Evolutionary conservation across 2,888 invertebrate genomes (phyloP).

Genomic region (Tortricodes alternella): DNA sequence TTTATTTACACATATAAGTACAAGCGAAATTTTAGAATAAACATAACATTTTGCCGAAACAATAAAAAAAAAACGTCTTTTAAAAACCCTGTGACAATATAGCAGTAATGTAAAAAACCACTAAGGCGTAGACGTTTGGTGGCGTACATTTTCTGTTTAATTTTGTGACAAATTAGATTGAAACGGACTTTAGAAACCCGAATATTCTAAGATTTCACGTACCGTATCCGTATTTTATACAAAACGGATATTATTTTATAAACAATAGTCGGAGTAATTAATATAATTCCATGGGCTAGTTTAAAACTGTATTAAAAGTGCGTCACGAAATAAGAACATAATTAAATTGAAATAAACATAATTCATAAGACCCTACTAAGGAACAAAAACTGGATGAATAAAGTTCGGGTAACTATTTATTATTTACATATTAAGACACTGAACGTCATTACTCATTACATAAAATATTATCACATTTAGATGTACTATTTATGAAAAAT

Average conservation of each 20-base stretch:
- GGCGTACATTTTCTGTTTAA: too few species aligned
- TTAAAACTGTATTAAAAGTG: background rate
- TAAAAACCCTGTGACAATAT: too few species aligned
- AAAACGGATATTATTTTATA: background rate
- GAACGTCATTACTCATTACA: slow-evolving; percentile 23
- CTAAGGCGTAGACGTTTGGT: too few species aligned
- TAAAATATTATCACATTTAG: slow-evolving; percentile 31
- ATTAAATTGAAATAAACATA: slow-evolving; percentile 14
- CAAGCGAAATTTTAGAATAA: too few species aligned
- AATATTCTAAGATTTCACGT: too few species aligned
- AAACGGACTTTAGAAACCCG: too few species aligned
- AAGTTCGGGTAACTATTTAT: slow-evolving; percentile 47
- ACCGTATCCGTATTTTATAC: too few species aligned
- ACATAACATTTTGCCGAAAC: too few species aligned
- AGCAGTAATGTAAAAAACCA: too few species aligned
- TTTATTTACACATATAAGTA: slow-evolving; percentile 15
- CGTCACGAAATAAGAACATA: slow-evolving; percentile 26
- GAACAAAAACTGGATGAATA: slow-evolving; percentile 37
- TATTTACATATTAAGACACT: slow-evolving; percentile 56
- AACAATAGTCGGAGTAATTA: background rate
- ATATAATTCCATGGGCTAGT: background rate
- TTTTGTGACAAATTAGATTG: too few species aligned
- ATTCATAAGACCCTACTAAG: slow-evolving; percentile 17
- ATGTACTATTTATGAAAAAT: slow-evolving; percentile 28
- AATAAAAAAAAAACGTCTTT: too few species aligned